Percentiles rank a stretch among this genome's conserved stretches.
Conservation (phyloP, 2,113 vertebrate genomes). For the Sebastes fasciatus region DNA sequence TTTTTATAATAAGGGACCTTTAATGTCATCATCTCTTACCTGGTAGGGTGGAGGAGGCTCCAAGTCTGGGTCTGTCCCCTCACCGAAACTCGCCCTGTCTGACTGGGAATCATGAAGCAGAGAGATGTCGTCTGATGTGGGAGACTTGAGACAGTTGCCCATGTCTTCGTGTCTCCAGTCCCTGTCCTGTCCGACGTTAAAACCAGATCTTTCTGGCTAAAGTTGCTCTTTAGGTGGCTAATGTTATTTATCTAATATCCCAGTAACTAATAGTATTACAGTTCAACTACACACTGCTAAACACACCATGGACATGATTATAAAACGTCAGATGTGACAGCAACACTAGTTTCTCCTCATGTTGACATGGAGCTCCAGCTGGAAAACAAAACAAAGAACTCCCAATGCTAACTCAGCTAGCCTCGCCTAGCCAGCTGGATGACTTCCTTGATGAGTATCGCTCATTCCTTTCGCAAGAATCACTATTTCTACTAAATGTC, state of each 20-base stretch:
- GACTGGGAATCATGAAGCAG: slow-evolving; percentile 95
- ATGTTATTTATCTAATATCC: slow-evolving; percentile 20
- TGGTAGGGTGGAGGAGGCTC: slow-evolving; percentile 96
- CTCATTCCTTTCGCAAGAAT: slow-evolving; percentile 51
- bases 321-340: not conserved
- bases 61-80: slow-evolving; percentile 92
- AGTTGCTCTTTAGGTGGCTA: slow-evolving; percentile 56
- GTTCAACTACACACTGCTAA: not conserved
- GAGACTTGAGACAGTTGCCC: slow-evolving; percentile 96
- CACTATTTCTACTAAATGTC: slow-evolving; percentile 26
- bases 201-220: slow-evolving; percentile 41
- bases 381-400: slow-evolving; percentile 78
- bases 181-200: slow-evolving; percentile 8
- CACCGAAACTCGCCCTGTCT: slow-evolving; percentile 92
- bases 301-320: slow-evolving; percentile 19
- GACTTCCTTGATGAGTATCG: slow-evolving; percentile 62
- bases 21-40: slow-evolving; percentile 75
- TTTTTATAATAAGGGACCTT: no score
- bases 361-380: slow-evolving; percentile 35
- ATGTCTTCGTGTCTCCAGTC: slow-evolving; percentile 79
- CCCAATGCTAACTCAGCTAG: slow-evolving; percentile 61
- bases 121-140: slow-evolving; percentile 94
- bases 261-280: not conserved
- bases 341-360: slow-evolving; percentile 45
- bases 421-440: slow-evolving; percentile 59